These are phyloP conservation scores for Carcina quercana DNA, from an alignment of 2,888 invertebrate genomes.

Conservation along the genomic window DNA sequence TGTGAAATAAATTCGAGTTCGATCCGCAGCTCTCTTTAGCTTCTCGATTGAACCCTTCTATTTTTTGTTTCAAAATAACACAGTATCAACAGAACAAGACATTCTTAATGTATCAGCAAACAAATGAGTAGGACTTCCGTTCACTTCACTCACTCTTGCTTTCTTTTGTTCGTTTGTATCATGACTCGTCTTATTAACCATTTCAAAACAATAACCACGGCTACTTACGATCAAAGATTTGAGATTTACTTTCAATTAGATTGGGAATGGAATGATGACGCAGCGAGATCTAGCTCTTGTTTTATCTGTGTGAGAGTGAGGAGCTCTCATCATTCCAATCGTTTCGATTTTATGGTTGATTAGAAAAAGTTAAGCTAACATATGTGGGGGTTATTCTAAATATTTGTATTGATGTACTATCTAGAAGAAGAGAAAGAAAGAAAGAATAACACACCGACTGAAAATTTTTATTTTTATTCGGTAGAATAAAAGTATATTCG, in stretches of 20 bases:
- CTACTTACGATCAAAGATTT: constrained; percentile 20
- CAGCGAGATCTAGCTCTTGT: constrained; percentile 15
- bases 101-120: constrained; percentile 18
- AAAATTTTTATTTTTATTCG: too few species aligned
- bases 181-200: constrained; percentile 35
- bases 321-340: too few species aligned
- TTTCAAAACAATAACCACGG: constrained; percentile 30
- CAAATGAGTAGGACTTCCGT: constrained; percentile 22
- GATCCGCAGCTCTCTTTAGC: constrained; percentile 22
- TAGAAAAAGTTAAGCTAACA: too few species aligned
- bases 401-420: too few species aligned
- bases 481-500: too few species aligned
- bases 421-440: too few species aligned
- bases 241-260: constrained; percentile 36
- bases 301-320: neutral
- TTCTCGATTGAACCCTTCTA: constrained; percentile 4
- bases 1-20: constrained; percentile 57
- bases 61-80: constrained; percentile 3
- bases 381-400: too few species aligned
- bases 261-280: constrained; percentile 24
- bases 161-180: constrained; percentile 27
- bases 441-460: too few species aligned
- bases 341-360: too few species aligned
- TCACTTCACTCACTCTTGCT: constrained; percentile 20
- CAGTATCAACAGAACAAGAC: neutral